These are phyloP conservation scores for Arnoldichthys spilopterus DNA, from an alignment of 2,797 vertebrate species.

Conservation along the genomic window DNA sequence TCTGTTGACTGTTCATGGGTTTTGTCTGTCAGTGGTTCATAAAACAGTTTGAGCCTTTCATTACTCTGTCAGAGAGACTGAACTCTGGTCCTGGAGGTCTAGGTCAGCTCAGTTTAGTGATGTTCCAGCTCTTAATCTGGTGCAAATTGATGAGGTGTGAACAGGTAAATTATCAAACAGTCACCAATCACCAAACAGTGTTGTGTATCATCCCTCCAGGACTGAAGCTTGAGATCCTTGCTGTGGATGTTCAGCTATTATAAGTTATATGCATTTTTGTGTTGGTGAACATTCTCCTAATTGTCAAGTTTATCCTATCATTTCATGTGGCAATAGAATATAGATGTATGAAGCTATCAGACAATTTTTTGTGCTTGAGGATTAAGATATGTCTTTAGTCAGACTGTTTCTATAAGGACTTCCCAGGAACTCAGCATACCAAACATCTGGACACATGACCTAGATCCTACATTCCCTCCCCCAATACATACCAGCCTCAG, in stretches of 20 bases:
- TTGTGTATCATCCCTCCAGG: too few relatives aligned
- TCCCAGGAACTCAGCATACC: not conserved
- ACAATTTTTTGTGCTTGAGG: not conserved
- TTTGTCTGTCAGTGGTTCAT: too few relatives aligned
- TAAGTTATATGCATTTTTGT: not conserved
- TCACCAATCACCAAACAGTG: too few relatives aligned
- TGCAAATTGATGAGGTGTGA: too few relatives aligned
- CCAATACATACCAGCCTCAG: slow-evolving; percentile 2
- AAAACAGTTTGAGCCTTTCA: too few relatives aligned
- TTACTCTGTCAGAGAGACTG: too few relatives aligned
- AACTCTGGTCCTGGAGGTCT: too few relatives aligned
- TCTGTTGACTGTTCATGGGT: too few relatives aligned
- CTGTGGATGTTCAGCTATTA: not conserved
- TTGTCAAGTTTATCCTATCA: not conserved
- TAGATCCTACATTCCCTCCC: slow-evolving; percentile 3
- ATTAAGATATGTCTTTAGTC: slow-evolving; percentile 15
- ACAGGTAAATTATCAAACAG: too few relatives aligned
- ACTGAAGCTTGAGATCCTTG: not conserved
- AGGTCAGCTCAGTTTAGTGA: too few relatives aligned
- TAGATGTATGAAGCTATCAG: not conserved
- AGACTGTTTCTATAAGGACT: slow-evolving; percentile 21
- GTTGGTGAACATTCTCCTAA: not conserved
- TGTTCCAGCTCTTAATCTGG: too few relatives aligned
- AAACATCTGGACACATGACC: slow-evolving; percentile 22
- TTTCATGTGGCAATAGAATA: not conserved